Evolutionary conservation across 2,113 vertebrate species (phyloP), one percentile per base, ranked within the genome.

Genomic region (Blennius ocellaris): DNA sequence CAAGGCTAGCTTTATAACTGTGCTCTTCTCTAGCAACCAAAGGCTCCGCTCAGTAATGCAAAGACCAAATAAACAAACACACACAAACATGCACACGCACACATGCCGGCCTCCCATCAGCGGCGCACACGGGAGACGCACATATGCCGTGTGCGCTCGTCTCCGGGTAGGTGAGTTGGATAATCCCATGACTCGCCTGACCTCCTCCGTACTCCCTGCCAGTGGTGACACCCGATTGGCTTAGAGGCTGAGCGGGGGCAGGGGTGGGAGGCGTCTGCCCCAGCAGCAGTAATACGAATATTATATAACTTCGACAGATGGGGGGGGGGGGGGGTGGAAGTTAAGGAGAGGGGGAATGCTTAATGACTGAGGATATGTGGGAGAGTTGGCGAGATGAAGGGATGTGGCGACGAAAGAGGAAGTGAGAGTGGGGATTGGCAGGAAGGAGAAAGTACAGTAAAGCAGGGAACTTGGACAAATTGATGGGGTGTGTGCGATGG

Each of bases 121-220:
- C 37, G 49, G 70, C 61, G 72, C 60, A 81, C 58, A 21, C 45
- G 48, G 39, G 66, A 70, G 50, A 54, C 51, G 69, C 74, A 77
- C 53, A 57, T 56, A 61, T 1, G 36, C 57, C 36, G 63, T 68
- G 69, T 68, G 48, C 12, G 69, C 76, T 80, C 75, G 74, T 90
- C 83, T 83, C 78, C 6, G 79, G 80, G 76, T 89, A 91, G 84
- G 87, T 93, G 89, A 91, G 84, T 87, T 83, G 69, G 82, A 92
- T 92, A 91, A 91, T 94, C 92, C 79, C 83, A 85, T 91, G 89
- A 90, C 83, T 85, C 50, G 81, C 81, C 77, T 92, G 89, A 93
- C 86, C 87, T 91, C 86, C 77, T 86, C 82, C 66, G 78, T 76
- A 82, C 73, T 80, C 77, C 63, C 68, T 78, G 73, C 76, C 76